Percentiles rank a stretch among this genome's conserved stretches.
phyloP scores from a whole-genome alignment of 1,140 invertebrate species.

The Lamellibrachia luymesi region DNA sequence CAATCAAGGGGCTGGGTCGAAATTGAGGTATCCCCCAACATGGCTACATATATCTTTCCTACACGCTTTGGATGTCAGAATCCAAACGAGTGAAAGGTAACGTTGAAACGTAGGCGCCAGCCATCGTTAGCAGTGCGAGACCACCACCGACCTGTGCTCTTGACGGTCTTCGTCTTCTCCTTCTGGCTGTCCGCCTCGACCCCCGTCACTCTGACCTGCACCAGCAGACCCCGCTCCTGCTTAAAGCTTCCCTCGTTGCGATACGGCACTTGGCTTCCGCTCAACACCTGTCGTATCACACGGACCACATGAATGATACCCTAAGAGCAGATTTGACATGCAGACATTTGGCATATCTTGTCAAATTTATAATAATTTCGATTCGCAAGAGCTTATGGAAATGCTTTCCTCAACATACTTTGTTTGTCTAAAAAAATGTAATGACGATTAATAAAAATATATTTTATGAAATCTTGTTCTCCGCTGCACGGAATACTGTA shows the following conservation, averaged over 20 bases:
- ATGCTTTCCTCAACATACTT: too few relatives aligned
- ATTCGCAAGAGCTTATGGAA: too few relatives aligned
- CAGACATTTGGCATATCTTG: too few relatives aligned
- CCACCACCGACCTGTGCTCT: conserved; percentile 25
- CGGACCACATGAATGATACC: too few relatives aligned
- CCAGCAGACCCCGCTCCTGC: conserved; percentile 18
- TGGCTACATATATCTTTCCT: too few relatives aligned
- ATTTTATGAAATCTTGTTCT: not conserved
- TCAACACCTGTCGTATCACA: conserved; percentile 12
- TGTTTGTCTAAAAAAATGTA: too few relatives aligned
- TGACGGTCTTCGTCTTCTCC: conserved; percentile 26
- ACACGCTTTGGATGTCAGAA: too few relatives aligned
- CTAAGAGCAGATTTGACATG: too few relatives aligned
- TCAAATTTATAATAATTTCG: too few relatives aligned
- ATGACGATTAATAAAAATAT: not conserved
- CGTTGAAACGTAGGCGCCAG: not conserved
- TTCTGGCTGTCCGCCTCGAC: conserved; percentile 23
- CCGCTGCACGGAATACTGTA: not conserved
- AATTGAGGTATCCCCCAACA: too few relatives aligned
- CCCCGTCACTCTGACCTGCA: conserved; percentile 22
- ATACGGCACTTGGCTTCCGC: conserved; percentile 24
- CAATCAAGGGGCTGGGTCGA: too few relatives aligned
- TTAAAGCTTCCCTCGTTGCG: conserved; percentile 5
- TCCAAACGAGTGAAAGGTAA: too few relatives aligned
- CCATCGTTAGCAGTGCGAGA: not conserved